Percentiles rank a stretch among this genome's conserved stretches.
phyloP scores from a whole-genome alignment of 2,113 vertebrate species.

The Ciconia maguari region DNA sequence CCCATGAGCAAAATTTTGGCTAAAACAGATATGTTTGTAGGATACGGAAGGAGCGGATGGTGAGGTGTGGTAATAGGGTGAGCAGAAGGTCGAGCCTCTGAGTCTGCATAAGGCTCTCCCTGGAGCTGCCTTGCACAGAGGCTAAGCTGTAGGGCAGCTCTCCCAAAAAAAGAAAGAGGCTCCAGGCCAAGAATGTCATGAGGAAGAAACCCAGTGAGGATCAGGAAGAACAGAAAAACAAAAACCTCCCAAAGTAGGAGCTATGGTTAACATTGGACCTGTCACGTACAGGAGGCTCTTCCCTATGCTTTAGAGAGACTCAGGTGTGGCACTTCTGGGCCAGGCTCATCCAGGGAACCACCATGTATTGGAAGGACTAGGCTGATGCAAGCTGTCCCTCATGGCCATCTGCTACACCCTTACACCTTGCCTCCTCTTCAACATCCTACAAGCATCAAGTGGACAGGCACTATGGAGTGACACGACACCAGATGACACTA shows the following conservation, averaged over 20 bases:
- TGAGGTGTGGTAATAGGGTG: not conserved
- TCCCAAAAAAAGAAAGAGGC: not conserved
- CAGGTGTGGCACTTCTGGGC: not conserved
- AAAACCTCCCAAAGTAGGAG: not conserved
- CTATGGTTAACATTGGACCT: not conserved
- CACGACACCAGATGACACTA: not conserved
- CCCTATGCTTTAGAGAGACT: not conserved
- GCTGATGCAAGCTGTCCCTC: not conserved
- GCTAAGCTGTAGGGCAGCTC: not conserved
- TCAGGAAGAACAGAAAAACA: not conserved
- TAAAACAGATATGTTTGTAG: not conserved
- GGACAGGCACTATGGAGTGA: not conserved
- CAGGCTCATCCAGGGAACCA: not conserved
- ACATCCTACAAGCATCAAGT: not conserved
- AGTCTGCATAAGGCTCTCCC: not conserved
- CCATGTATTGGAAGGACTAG: accelerated
- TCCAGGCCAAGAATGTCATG: not conserved
- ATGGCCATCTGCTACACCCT: not conserved
- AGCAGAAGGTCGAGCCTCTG: not conserved
- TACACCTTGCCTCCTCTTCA: not conserved
- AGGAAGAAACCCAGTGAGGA: not conserved
- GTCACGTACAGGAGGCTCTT: not conserved
- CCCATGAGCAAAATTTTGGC: not conserved
- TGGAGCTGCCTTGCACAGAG: not conserved
- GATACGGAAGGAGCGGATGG: not conserved